Evolutionary conservation across 2,113 vertebrate genomes (phyloP).

Genomic region (Nipponia nippon): DNA sequence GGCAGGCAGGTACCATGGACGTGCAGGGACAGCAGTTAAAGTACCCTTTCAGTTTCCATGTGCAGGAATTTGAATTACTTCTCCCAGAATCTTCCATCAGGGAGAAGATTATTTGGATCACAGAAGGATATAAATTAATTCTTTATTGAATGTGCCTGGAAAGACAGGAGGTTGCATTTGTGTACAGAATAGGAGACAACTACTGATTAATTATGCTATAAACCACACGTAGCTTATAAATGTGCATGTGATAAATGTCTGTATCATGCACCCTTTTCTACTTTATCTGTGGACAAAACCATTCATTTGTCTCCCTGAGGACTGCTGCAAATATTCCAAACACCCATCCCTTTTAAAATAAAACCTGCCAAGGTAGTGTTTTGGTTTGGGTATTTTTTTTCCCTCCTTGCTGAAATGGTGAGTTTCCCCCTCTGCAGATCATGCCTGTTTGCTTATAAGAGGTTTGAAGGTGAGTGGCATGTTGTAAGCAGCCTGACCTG

Average conservation of each 20-base stretch:
- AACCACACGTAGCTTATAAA: not conserved
- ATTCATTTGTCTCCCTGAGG: not conserved
- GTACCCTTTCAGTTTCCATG: rapidly evolving
- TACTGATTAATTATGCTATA: conserved; percentile 13
- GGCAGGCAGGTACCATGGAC: not conserved
- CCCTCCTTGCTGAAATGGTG: not conserved
- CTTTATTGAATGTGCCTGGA: not conserved
- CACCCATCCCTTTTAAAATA: not conserved
- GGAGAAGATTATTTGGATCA: not conserved
- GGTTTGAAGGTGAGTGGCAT: not conserved
- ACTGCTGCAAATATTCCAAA: not conserved
- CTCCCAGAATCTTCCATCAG: not conserved
- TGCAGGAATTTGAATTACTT: not conserved
- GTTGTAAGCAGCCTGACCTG: not conserved
- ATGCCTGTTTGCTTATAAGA: not conserved
- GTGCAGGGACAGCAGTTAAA: rapidly evolving
- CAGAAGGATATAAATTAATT: not conserved
- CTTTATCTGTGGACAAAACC: not conserved
- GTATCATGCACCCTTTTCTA: not conserved
- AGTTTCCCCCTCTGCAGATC: not conserved
- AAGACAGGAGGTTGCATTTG: not conserved
- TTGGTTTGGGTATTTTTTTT: not conserved
- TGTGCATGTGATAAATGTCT: not conserved
- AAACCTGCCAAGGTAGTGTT: not conserved
- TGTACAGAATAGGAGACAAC: not conserved